Evolutionary conservation across 2,797 vertebrate species (phyloP).

Genomic region (Enteromius fasciolatus): DNA sequence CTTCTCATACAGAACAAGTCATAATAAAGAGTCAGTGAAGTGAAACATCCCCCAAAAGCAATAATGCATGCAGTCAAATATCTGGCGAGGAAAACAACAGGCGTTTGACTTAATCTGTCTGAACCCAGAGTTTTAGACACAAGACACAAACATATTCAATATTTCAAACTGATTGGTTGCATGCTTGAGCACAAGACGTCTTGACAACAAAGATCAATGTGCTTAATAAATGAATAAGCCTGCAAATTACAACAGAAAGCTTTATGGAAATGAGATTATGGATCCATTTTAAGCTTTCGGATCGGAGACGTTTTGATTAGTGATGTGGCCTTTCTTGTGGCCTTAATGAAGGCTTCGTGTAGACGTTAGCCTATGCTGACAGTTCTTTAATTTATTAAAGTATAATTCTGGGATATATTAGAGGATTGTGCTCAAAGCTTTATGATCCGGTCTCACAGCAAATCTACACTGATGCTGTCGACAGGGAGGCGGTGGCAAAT

Average conservation of each 20-base stretch:
- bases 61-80: slow-evolving; percentile 29
- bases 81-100: slow-evolving; percentile 36
- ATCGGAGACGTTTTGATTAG: slow-evolving; percentile 17
- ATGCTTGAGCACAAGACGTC: slow-evolving; percentile 27
- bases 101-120: slow-evolving; percentile 13
- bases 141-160: slow-evolving; percentile 27
- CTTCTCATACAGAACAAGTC: slow-evolving; percentile 27
- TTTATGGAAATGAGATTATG: slow-evolving; percentile 53
- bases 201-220: slow-evolving; percentile 50
- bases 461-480: slow-evolving; percentile 42
- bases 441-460: slow-evolving; percentile 33
- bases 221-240: slow-evolving; percentile 48
- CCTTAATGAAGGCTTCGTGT: not conserved
- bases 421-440: slow-evolving; percentile 30
- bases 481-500: slow-evolving; percentile 32
- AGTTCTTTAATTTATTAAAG: slow-evolving; percentile 36
- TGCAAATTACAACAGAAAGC: slow-evolving; percentile 42
- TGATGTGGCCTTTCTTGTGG: slow-evolving; percentile 14
- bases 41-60: slow-evolving; percentile 41
- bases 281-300: slow-evolving; percentile 10
- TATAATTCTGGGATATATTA: slow-evolving; percentile 22
- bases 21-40: slow-evolving; percentile 40
- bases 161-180: slow-evolving; percentile 34
- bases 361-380: not conserved
- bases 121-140: slow-evolving; percentile 28